Conservation (phyloP, 2,113 vertebrate species). For the Mustela lutreola region DNA sequence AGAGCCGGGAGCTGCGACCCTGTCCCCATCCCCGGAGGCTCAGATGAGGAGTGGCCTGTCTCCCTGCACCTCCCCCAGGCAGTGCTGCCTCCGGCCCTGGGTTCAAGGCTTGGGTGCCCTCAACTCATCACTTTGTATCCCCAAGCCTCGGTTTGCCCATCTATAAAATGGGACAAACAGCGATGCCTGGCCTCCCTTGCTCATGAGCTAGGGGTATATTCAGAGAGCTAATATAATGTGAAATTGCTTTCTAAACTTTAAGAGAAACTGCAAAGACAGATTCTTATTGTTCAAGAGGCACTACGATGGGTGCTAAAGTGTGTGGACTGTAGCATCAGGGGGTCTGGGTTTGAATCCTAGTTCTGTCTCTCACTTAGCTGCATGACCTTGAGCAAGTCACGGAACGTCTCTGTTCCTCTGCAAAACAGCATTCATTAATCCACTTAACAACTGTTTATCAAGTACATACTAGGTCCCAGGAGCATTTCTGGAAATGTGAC, state of each 20-base stretch:
- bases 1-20: rapidly evolving
- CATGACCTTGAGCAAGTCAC: not conserved
- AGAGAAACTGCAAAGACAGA: not conserved
- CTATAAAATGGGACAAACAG: not conserved
- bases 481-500: not conserved
- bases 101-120: not conserved
- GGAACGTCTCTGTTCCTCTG: not conserved
- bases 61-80: rapidly evolving
- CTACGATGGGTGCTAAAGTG: too few species aligned
- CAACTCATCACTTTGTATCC: not conserved
- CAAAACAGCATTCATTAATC: not conserved
- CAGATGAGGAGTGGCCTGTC: not conserved
- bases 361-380: not conserved
- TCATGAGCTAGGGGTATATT: not conserved
- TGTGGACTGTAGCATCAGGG: not conserved
- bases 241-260: not conserved
- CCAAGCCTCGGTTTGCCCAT: not conserved
- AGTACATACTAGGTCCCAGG: not conserved
- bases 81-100: not conserved
- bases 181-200: too few species aligned
- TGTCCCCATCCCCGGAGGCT: not conserved
- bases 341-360: not conserved
- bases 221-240: not conserved
- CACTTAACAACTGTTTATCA: rapidly evolving
- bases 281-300: not conserved